A percentile compares a stretch with the other conserved stretches of the same genome.
phyloP scores from a whole-genome alignment of 2,888 invertebrate genomes.

The Dicranocentrus wangi region DNA sequence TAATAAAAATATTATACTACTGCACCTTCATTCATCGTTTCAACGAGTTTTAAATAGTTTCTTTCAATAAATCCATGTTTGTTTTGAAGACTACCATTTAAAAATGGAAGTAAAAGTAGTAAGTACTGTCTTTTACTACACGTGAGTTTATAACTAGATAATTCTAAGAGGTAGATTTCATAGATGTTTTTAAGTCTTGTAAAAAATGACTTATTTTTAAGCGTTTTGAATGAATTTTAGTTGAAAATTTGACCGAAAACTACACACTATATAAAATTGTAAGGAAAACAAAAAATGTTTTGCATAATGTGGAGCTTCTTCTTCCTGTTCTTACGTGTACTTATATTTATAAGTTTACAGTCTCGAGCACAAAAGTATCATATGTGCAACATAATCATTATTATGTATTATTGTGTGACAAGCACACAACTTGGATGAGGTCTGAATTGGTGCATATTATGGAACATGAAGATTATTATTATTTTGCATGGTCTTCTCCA shows the following conservation, averaged over 20 bases:
- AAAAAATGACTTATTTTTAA: slow-evolving; percentile 55
- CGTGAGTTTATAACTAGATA: slow-evolving; percentile 45
- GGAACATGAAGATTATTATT: no score
- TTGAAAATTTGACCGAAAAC: slow-evolving; percentile 1
- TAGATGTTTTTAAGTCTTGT: slow-evolving; percentile 46
- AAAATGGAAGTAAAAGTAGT: no score
- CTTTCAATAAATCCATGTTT: no score
- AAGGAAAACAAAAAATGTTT: not conserved
- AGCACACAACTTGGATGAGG: no score
- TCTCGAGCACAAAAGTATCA: slow-evolving; percentile 29
- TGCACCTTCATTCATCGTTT: slow-evolving; percentile 48
- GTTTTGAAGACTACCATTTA: not conserved
- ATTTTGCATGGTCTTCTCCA: no score
- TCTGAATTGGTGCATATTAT: no score
- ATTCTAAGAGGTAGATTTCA: slow-evolving; percentile 48
- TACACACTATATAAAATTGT: not conserved
- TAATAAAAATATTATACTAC: slow-evolving; percentile 19
- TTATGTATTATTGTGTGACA: no score
- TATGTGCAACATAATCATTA: not conserved
- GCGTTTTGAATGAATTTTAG: slow-evolving; percentile 50
- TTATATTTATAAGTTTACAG: slow-evolving; percentile 23
- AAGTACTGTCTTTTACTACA: no score
- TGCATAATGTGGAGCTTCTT: not conserved
- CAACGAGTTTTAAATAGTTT: no score
- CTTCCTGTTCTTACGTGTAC: not conserved